Percentiles rank a stretch among this genome's conserved stretches.
These are phyloP conservation scores for Calameuta filiformis DNA, from an alignment of 2,888 invertebrate genomes.

Conservation along the genomic window DNA sequence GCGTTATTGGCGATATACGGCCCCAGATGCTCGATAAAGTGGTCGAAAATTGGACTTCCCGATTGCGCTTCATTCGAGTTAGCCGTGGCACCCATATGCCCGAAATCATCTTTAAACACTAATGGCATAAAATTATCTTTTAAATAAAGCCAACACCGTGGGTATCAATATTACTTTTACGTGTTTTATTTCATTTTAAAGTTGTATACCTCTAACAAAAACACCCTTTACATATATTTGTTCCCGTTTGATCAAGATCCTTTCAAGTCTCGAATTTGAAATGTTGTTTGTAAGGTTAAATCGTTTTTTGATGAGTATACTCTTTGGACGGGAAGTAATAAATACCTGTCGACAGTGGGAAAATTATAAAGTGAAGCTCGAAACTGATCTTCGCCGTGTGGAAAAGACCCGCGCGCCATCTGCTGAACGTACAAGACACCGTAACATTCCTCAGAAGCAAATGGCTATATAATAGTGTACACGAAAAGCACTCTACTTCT, in stretches of 20 bases:
- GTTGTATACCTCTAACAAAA: no score
- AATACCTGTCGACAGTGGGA: background rate
- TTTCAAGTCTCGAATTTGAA: constrained; percentile 1
- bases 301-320: background rate
- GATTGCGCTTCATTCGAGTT: no score
- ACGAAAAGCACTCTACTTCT: background rate
- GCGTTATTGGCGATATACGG: no score
- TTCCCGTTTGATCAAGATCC: background rate
- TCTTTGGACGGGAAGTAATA: constrained; percentile 15
- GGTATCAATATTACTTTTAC: no score
- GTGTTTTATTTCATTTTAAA: no score
- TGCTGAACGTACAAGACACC: background rate
- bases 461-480: no score
- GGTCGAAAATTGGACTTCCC: no score
- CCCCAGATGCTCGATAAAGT: no score
- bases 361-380: background rate
- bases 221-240: background rate
- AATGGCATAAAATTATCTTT: no score
- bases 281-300: background rate
- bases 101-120: no score
- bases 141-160: no score
- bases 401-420: background rate
- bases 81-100: no score
- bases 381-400: background rate
- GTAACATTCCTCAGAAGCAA: background rate